phyloP scores from a whole-genome alignment of 1,140 invertebrate genomes.

The Lordiphosa clarofinis region DNA sequence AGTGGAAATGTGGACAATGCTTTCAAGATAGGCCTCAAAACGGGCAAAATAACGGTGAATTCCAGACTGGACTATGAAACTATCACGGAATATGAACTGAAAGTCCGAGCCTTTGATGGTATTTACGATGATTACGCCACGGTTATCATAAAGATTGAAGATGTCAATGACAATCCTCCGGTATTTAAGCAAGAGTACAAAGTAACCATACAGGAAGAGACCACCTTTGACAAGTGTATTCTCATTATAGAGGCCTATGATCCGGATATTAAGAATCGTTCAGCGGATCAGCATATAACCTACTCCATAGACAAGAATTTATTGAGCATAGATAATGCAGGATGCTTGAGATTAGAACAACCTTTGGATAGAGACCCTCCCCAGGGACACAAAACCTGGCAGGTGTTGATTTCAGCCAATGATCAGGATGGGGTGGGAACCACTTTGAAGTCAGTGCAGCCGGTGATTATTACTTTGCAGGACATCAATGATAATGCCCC shows the following conservation, averaged over 20 bases:
- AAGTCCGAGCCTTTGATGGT: conserved; percentile 89
- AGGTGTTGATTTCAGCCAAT: conserved; percentile 90
- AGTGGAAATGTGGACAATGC: conserved; percentile 88
- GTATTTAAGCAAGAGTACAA: conserved; percentile 85
- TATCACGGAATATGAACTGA: conserved; percentile 88
- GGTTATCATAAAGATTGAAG: conserved; percentile 89
- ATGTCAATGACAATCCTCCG: conserved; percentile 92
- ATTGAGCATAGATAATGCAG: conserved; percentile 85
- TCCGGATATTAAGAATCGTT: conserved; percentile 89
- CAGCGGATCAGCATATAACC: conserved; percentile 87
- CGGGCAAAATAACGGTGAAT: conserved; percentile 89
- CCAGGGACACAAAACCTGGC: conserved; percentile 89
- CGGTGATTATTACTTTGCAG: conserved; percentile 87
- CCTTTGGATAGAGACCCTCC: conserved; percentile 93
- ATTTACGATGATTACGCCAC: conserved; percentile 86
- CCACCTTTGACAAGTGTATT: conserved; percentile 83
- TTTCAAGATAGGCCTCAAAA: conserved; percentile 88
- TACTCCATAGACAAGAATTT: conserved; percentile 87
- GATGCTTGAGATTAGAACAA: conserved; percentile 88
- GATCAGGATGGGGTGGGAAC: conserved; percentile 89
- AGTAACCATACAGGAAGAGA: conserved; percentile 86
- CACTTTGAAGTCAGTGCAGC: conserved; percentile 83
- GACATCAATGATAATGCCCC: conserved; percentile 96
- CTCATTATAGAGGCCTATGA: conserved; percentile 88
- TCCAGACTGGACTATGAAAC: conserved; percentile 91